These are phyloP conservation scores for Andrena minutula DNA, from an alignment of 2,888 invertebrate genomes.

Conservation along the genomic window DNA sequence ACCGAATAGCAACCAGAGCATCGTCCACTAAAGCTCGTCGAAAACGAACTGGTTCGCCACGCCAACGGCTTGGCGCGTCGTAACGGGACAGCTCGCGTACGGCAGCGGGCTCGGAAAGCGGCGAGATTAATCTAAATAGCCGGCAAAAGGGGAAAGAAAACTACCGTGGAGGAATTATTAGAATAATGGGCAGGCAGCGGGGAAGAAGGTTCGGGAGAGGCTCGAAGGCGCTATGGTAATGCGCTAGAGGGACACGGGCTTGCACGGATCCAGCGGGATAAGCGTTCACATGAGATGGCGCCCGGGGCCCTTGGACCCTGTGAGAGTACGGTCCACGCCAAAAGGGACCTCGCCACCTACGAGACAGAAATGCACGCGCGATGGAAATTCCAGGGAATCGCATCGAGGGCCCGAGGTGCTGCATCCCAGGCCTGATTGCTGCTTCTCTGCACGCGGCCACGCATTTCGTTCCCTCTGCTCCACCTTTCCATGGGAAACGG, in stretches of 20 bases:
- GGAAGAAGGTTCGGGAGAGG: slow-evolving; percentile 40
- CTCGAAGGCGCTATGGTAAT: slow-evolving; percentile 76
- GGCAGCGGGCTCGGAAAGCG: slow-evolving; percentile 52
- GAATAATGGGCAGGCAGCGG: slow-evolving; percentile 48
- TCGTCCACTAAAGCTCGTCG: too few species aligned
- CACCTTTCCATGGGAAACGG: neutral
- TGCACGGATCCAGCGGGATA: slow-evolving; percentile 76
- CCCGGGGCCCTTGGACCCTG: slow-evolving; percentile 78
- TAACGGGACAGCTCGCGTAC: slow-evolving; percentile 48
- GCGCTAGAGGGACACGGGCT: slow-evolving; percentile 78
- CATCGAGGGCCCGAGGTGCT: slow-evolving; percentile 6
- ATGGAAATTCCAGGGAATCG: slow-evolving; percentile 34
- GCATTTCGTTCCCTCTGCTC: neutral
- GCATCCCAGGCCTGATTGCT: slow-evolving; percentile 10
- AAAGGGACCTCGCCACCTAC: slow-evolving; percentile 65
- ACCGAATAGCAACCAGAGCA: neutral
- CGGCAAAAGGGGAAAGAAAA: slow-evolving; percentile 54
- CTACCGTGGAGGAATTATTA: slow-evolving; percentile 55
- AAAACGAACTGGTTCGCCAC: slow-evolving; percentile 8
- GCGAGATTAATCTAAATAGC: slow-evolving; percentile 57
- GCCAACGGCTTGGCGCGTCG: slow-evolving; percentile 25
- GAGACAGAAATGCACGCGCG: slow-evolving; percentile 25
- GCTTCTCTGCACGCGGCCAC: neutral
- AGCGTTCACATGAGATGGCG: slow-evolving; percentile 82
- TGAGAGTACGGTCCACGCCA: slow-evolving; percentile 73